Evolutionary conservation across 2,888 invertebrate species (phyloP), one percentile per base, ranked within the genome.

Genomic region (Agonopterix arenella): DNA sequence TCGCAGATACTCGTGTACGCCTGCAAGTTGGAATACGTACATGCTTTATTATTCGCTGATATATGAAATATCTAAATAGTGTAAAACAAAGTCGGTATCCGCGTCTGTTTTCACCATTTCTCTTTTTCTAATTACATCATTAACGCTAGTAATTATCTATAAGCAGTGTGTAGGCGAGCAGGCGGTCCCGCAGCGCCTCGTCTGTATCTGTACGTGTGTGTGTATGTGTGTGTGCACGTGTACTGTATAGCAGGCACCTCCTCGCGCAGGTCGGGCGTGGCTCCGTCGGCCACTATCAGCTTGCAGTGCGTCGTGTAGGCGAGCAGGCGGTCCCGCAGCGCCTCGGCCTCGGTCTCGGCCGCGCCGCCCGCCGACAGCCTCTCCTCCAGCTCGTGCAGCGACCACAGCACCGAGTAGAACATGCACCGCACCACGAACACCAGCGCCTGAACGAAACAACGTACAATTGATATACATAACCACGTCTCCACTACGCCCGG

Each of bases 1-100:
- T 99, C 99, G 84, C 99, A 99, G 49, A 99, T 93, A n/a, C 96
- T 95, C 53, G 96, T 93, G 84, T 97, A 99, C 0, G 98, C 97
- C 93, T 95, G 79, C 42, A 62, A 62, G 9, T 9, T 9, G 5
- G 8, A n/a, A 43, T 44, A 40, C 18, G 36, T 8, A 45, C 43
- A 28, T 7, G 5, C 5, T 28, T 28, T 28, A 28, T 28, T 28
- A 28, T 5, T 28, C 4, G 2, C 3, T 18, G 2, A 18, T 18
- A 18, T 18, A 18, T 3, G 18, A 3, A 18, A 18, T 4, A 13
- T 13, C 13, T 13, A 13, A 13, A 13, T 13, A 13, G 13, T 13
- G 13, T 13, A 2, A 13, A 13, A 13, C 13, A 13, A 13, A 13
- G 13, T 13, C n/a, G n/a, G n/a, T n/a, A n/a, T n/a, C n/a, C n/a